Evolutionary conservation across 2,888 invertebrate genomes (phyloP), one percentile per base, ranked within the genome.

Genomic region (Ectropis crepuscularia): DNA sequence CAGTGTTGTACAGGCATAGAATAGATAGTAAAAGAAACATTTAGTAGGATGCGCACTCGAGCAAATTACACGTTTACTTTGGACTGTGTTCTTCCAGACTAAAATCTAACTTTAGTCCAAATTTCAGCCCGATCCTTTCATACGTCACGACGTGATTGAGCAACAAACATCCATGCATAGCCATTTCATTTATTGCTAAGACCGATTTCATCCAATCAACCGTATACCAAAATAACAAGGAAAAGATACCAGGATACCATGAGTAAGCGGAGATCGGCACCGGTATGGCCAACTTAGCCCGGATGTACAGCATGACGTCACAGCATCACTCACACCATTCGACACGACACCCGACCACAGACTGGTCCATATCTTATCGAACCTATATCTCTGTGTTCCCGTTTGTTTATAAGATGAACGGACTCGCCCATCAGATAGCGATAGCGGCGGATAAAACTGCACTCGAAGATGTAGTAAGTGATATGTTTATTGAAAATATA

Each of bases 211-310:
- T n/a, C n/a, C n/a, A n/a, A n/a, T n/a, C 16, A 28, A 4, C 16
- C 16, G 16, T 28, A 28, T 2, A 28, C 4, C 4, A 28, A 28
- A 28, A 28, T 28, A 28, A 2, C 4, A 28, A 28, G 41, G 8
- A 41, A 41, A 41, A 41, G 7, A 7, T 9, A 7, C 41, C 10
- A 28, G n/a, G 6, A 60, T 76, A 87, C 87, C 88, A 82, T 38
- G 77, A 71, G 68, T 79, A 85, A 0, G 84, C 80, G 39, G 83
- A 78, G 41, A 78, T 82, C 9, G 87, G 87, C 67, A 83, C 62
- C n/a, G 88, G 88, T 64, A 83, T 65, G 37, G 79, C 77, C 61
- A 86, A 78, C 71, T 80, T 81, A 72, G 60, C 75, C 73, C 72
- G 54, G 49, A 83, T 72, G 71, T 77, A 79, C 70, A 82, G 74